Evolutionary conservation across 92 coral and sea anemone genomes (phyloP), one percentile per base, ranked within the genome.

Genomic region (Siderastrea radians): DNA sequence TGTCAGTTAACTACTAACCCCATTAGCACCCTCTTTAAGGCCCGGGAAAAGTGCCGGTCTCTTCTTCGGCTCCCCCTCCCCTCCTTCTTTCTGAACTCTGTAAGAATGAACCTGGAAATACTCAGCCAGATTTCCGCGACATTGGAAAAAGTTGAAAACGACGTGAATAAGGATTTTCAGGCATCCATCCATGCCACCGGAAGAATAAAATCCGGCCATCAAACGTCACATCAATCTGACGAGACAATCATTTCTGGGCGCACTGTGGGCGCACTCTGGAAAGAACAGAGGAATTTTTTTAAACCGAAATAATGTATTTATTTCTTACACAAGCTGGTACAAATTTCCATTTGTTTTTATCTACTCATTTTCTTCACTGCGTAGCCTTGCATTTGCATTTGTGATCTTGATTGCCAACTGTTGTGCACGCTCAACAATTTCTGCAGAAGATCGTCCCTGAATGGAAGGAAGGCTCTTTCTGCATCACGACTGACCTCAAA

Each of bases 311-410:
- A 49, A 83, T 48, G 79, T 46, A 79, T 64, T 91, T 91, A 88
- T 88, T 72, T 91, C 79, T 53, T 88, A 91, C 94, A 91, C 78
- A 78, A 45, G 78, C 15, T 58, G 81, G 38, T 58, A 83, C 51
- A 46, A 10, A 7, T 49, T 50, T 62, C 49, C 69, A 57, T 14
- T 53, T 81, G 68, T 75, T 19, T 17, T 77, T 54, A 78, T 90
- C 88, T 93, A 97, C 98, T 97, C 99, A 84, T 97, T 95, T 85
- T 97, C 99, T 89, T 97, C 99, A 81, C 98, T 97, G 75, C 99
- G 94, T 79, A 97, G 96, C 75, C 95, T 91, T 68, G 99, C 99
- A 87, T 93, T 95, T 70, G 93, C 90, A 83, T 97, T 97, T 48
- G 98, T 97, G 55, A 97, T 91, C 84, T 97, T 97, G 83, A 97